phyloP scores from a whole-genome alignment of 2,113 vertebrate genomes.

The Cynocephalus volans region DNA sequence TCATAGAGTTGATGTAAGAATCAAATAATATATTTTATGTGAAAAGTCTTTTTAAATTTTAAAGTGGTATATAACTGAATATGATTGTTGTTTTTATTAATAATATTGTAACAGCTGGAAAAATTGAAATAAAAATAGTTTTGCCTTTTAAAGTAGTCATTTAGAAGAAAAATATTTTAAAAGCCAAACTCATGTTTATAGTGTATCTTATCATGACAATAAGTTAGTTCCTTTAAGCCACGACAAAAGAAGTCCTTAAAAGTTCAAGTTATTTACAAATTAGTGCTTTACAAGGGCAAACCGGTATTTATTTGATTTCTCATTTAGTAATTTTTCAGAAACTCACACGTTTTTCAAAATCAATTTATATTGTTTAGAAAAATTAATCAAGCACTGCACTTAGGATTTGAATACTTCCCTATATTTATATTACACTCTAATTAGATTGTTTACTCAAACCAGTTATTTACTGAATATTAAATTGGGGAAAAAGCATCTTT shows the following conservation, averaged over 20 bases:
- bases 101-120: not conserved
- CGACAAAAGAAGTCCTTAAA: not conserved
- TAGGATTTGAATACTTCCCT: conserved; percentile 17
- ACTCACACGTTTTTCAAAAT: conserved; percentile 70
- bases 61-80: conserved; percentile 6
- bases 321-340: conserved; percentile 21
- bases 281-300: not conserved
- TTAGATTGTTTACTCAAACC: not conserved
- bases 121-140: conserved; percentile 18
- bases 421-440: not conserved
- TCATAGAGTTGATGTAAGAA: not conserved
- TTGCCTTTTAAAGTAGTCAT: not conserved
- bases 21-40: conserved; percentile 21
- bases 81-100: not conserved
- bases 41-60: not conserved
- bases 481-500: not conserved
- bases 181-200: not conserved
- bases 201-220: not conserved
- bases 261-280: not conserved
- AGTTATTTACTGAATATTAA: conserved; percentile 43
- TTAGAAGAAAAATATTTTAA: conserved; percentile 40
- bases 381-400: not conserved
- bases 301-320: conserved; percentile 11
- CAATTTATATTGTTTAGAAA: not conserved
- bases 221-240: not conserved